Evolutionary conservation across 2,797 vertebrate genomes (phyloP).

Genomic region (Sciaenops ocellatus): DNA sequence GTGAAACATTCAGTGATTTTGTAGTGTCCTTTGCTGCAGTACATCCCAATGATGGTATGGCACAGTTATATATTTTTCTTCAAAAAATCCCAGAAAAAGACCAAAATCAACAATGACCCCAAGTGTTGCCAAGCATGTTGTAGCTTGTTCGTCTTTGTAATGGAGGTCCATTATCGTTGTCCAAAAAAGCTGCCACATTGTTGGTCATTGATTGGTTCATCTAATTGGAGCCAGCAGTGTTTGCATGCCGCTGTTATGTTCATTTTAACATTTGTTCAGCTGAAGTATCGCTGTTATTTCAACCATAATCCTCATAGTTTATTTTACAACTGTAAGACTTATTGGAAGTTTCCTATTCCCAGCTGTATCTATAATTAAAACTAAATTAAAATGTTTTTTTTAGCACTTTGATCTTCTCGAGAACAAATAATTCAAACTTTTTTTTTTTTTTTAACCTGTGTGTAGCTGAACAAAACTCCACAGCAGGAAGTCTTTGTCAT

Average conservation of each 20-base stretch:
- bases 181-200: too few relatives aligned
- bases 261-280: conserved; percentile 2
- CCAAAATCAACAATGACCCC: too few relatives aligned
- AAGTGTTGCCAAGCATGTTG: too few relatives aligned
- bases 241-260: not conserved
- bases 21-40: too few relatives aligned
- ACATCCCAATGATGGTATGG: too few relatives aligned
- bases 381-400: not conserved
- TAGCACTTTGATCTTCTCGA: conserved; percentile 21
- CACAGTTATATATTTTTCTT: too few relatives aligned
- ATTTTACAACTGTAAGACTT: conserved; percentile 12
- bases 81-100: too few relatives aligned
- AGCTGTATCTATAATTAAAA: conserved; percentile 12
- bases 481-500: conserved; percentile 54
- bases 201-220: not conserved
- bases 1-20: too few relatives aligned
- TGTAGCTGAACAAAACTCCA: conserved; percentile 23
- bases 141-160: too few relatives aligned
- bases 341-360: not conserved
- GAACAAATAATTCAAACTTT: not conserved
- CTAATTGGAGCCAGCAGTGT: conserved; percentile 1
- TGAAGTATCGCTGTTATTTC: not conserved
- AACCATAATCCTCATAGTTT: conserved; percentile 9
- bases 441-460: conserved; percentile 16
- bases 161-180: too few relatives aligned